These are phyloP conservation scores for Atrichornis clamosus DNA, from an alignment of 2,113 vertebrate genomes.

Conservation along the genomic window DNA sequence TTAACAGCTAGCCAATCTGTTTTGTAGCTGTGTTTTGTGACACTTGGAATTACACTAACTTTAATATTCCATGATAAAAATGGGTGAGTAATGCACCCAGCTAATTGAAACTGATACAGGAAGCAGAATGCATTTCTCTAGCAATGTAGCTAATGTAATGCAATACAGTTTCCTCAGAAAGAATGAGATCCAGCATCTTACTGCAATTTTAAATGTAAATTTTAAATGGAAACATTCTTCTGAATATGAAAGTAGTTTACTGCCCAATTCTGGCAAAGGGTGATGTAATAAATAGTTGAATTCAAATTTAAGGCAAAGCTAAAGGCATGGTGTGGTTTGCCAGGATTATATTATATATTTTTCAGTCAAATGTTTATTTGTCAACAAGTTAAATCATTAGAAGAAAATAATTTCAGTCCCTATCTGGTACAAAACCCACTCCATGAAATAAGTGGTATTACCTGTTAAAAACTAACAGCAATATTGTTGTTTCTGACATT, in stretches of 20 bases:
- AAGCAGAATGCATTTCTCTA: slow-evolving; percentile 28
- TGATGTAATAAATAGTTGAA: slow-evolving; percentile 65
- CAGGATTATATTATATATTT: slow-evolving; percentile 51
- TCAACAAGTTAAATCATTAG: slow-evolving; percentile 74
- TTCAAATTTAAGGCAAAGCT: slow-evolving; percentile 67
- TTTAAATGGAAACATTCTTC: slow-evolving; percentile 77
- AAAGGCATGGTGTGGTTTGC: slow-evolving; percentile 53
- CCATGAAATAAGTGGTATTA: not conserved
- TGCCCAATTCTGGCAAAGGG: slow-evolving; percentile 62
- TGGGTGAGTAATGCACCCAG: not conserved
- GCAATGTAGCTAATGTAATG: slow-evolving; percentile 10
- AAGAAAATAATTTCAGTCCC: slow-evolving; percentile 40
- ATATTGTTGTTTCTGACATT: not conserved
- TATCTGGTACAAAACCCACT: slow-evolving; percentile 29
- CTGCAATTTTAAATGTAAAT: slow-evolving; percentile 72
- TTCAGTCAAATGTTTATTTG: slow-evolving; percentile 73
- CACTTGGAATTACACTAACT: not conserved
- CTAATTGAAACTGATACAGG: slow-evolving; percentile 12
- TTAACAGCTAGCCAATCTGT: not conserved
- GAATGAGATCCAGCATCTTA: slow-evolving; percentile 59
- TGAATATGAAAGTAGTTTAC: slow-evolving; percentile 69
- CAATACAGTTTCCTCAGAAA: slow-evolving; percentile 40
- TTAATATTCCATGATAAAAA: slow-evolving; percentile 12
- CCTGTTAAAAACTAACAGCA: not conserved
- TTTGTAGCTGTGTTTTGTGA: slow-evolving; percentile 20